Conservation (phyloP, 2,888 invertebrate species). For the Drosophila quinaria region DNA sequence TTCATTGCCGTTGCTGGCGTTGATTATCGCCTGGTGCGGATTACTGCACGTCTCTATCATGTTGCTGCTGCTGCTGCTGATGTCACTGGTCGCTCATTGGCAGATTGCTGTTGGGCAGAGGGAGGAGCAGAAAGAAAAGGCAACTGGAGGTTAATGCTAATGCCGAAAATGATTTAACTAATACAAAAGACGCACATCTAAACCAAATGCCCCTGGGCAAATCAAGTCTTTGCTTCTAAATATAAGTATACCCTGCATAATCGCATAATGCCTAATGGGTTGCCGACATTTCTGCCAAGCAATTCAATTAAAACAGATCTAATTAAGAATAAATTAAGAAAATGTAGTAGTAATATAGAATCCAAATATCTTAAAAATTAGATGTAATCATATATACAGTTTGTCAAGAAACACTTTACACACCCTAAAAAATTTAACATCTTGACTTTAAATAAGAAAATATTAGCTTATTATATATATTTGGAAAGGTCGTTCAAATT, state of each 20-base stretch:
- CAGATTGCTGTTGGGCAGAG: constrained; percentile 26
- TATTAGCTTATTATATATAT: no score
- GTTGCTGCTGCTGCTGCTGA: constrained; percentile 29
- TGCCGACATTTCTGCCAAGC: background rate
- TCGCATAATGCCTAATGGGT: background rate
- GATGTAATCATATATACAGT: no score
- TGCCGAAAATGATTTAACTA: constrained; percentile 23
- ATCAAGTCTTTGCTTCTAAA: constrained; percentile 17
- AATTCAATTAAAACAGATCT: background rate
- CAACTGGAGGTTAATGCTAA: constrained; percentile 7
- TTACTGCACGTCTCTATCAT: constrained; percentile 55
- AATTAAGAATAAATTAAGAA: background rate
- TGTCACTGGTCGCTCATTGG: constrained; percentile 52
- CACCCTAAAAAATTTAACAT: no score
- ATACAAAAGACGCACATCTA: constrained; percentile 16
- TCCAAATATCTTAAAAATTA: background rate
- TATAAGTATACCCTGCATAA: constrained; percentile 4
- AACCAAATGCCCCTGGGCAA: constrained; percentile 18
- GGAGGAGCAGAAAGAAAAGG: background rate
- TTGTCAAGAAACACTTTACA: no score
- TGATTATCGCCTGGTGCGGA: constrained; percentile 23
- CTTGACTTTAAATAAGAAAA: no score
- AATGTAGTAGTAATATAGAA: background rate
- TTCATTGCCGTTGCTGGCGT: constrained; percentile 36
- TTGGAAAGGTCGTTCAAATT: no score